Conservation (phyloP, 2,113 vertebrate genomes). For the Tursiops truncatus region DNA sequence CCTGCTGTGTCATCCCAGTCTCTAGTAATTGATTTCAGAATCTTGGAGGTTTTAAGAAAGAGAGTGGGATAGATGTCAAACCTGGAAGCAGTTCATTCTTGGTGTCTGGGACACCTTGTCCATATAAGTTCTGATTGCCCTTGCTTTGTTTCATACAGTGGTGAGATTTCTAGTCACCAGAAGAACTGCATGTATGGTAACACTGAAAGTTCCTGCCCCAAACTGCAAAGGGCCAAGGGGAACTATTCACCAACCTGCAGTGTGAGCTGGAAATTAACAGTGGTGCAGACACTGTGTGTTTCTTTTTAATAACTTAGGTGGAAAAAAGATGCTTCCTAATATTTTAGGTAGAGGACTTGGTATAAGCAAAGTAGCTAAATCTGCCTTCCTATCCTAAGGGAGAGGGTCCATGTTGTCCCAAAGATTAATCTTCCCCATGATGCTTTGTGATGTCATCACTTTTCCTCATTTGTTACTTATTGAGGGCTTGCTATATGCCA, state of each 20-base stretch:
- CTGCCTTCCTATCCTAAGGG: not conserved
- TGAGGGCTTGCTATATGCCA: not conserved
- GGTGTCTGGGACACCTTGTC: not conserved
- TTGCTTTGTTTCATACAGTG: not conserved
- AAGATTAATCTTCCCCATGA: not conserved
- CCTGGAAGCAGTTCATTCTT: not conserved
- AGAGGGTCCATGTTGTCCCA: not conserved
- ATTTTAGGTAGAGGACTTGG: not conserved
- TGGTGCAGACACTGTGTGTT: not conserved
- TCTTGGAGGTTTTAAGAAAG: not conserved
- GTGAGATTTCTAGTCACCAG: not conserved
- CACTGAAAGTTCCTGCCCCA: not conserved
- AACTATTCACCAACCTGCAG: not conserved
- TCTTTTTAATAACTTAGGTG: not conserved
- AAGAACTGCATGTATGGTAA: not conserved
- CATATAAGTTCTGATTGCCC: not conserved
- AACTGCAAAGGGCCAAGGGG: not conserved
- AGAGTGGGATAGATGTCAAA: not conserved
- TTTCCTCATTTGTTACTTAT: not conserved
- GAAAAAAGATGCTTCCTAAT: not conserved
- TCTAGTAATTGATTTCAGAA: conserved; percentile 14
- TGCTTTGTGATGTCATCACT: not conserved
- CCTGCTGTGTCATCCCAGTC: not conserved
- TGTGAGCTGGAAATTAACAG: not conserved
- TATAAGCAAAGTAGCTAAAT: not conserved